Evolutionary conservation across 1,140 invertebrate genomes (phyloP), one percentile per base, ranked within the genome.

Genomic region (Bicyclus anynana): DNA sequence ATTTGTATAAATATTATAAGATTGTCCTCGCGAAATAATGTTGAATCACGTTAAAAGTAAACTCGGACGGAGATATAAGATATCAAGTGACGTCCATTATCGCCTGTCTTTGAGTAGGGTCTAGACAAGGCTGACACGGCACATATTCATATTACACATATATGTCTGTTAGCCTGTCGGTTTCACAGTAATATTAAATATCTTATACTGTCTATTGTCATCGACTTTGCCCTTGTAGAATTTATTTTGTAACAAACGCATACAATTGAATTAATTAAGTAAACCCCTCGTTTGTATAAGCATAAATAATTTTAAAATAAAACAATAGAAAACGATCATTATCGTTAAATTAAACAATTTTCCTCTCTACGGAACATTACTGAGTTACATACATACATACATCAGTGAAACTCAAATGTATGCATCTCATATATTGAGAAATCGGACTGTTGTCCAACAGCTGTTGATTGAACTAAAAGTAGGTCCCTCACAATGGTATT

Each of bases 1-100:
- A 7, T 38, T 16, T 16, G 16, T 2, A 9, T 17, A 16, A 38
- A 38, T 38, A 38, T 38, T 5, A 17, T 4, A 37, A 37, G 18
- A 38, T 37, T 21, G 35, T 7, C 21, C 3, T 1, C 14, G 9
- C 6, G n/a, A 50, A 35, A 29, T 1, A 44, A 17, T 20, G 40
- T 44, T 51, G 49, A 29, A 57, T 57, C 47, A 50, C 26, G 18
- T 44, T n/a, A 44, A 49, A 38, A 66, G 55, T 35, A 55, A 50
- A 49, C 44, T 62, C 51, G 55, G 55, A 29, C 51, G 59, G 51
- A 51, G 44, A 50, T 64, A 61, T 68, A 63, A 65, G 64, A 72
- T 77, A 77, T 77, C 70, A 66, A 67, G 55, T 78, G 62, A 62
- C 76, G 52, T 76, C 76, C 72, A 79, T 76, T 79, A 74, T 72